Percentiles rank a stretch among this genome's conserved stretches.
Evolutionary conservation across 2,113 vertebrate species (phyloP).

Genomic region (Rhinoptilus africanus): DNA sequence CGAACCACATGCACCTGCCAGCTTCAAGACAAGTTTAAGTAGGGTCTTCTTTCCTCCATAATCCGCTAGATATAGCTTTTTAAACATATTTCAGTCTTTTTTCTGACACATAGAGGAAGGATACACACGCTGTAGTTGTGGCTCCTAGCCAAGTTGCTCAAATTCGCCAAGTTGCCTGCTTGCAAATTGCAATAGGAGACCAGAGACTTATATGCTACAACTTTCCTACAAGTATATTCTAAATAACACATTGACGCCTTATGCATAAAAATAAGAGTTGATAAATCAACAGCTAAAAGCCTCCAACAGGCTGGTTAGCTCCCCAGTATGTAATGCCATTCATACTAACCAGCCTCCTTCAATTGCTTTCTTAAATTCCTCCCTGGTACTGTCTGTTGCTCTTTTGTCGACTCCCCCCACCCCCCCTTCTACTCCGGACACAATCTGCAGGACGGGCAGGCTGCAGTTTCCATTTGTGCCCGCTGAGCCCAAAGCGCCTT

Average conservation of each 20-base stretch:
- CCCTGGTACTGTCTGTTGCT: neutral
- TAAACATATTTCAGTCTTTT: neutral
- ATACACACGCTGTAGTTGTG: neutral
- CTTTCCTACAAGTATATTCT: neutral
- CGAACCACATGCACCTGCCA: neutral
- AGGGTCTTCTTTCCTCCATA: neutral
- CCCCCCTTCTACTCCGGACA: neutral
- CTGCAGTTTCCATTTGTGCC: neutral
- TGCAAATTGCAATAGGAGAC: neutral
- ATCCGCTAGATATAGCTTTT: neutral
- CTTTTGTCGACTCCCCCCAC: neutral
- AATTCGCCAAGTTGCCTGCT: neutral
- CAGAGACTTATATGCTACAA: neutral
- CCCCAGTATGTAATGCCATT: neutral
- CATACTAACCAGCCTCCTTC: accelerated
- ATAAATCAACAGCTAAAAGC: neutral
- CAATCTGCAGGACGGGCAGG: accelerated
- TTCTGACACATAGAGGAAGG: neutral
- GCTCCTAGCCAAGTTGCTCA: neutral
- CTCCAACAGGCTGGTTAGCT: neutral
- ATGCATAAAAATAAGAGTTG: neutral
- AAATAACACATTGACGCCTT: neutral
- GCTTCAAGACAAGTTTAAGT: neutral
- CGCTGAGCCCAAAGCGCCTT: neutral
- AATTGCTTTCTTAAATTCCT: neutral